These are phyloP conservation scores for Hetaerina americana DNA, from an alignment of 1,140 invertebrate species.

Conservation along the genomic window DNA sequence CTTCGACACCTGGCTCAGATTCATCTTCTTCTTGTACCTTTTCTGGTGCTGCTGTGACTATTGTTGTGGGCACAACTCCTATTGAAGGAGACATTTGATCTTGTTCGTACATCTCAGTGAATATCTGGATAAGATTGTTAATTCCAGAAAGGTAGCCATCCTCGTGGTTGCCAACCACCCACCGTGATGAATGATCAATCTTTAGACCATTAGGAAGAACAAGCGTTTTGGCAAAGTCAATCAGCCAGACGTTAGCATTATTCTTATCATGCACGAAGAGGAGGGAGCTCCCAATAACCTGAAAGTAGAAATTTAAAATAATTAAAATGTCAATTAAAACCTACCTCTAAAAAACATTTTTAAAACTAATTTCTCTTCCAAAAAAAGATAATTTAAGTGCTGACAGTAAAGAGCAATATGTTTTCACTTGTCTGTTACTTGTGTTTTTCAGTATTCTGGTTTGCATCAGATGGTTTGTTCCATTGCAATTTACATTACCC, in stretches of 20 bases:
- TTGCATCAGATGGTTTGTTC: too few relatives aligned
- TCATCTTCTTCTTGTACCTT: neutral
- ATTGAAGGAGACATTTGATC: neutral
- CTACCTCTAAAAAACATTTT: neutral
- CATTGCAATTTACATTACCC: too few relatives aligned
- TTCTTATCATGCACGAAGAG: slow-evolving; percentile 88
- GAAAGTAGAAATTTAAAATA: slow-evolving; percentile 22
- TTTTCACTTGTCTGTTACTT: neutral
- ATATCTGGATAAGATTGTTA: slow-evolving; percentile 85
- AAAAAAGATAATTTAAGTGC: too few relatives aligned
- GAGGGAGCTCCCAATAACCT: slow-evolving; percentile 91
- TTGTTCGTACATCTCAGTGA: slow-evolving; percentile 36
- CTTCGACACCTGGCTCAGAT: neutral
- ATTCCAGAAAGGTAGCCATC: slow-evolving; percentile 93
- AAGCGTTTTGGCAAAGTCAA: slow-evolving; percentile 95
- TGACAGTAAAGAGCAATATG: neutral
- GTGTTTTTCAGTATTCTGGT: too few relatives aligned
- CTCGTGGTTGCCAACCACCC: slow-evolving; percentile 96
- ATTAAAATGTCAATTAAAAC: slow-evolving; percentile 5
- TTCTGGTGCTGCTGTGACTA: neutral
- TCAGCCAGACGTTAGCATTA: slow-evolving; percentile 88
- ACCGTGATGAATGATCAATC: slow-evolving; percentile 69
- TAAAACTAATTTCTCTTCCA: too few relatives aligned
- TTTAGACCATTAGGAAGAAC: slow-evolving; percentile 56
- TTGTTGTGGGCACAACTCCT: neutral